Evolutionary conservation across 1,140 invertebrate genomes (phyloP).

Genomic region (Rhizoglyphus robini): DNA sequence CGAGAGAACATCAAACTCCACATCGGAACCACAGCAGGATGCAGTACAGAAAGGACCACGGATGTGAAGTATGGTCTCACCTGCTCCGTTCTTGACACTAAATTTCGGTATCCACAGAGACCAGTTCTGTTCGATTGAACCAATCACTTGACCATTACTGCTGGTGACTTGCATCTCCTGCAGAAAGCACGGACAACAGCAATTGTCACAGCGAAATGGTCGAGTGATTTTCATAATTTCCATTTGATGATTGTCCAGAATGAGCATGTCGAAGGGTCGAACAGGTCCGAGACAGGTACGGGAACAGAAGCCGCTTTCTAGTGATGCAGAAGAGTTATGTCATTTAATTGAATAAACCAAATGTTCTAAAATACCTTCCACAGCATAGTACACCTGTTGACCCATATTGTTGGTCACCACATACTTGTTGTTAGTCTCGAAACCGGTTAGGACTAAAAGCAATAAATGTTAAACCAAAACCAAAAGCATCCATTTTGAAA

Average conservation of each 20-base stretch:
- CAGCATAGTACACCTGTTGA: too few species aligned
- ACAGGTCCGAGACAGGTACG: conserved; percentile 59
- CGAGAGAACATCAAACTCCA: conserved; percentile 45
- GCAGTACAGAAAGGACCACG: conserved; percentile 68
- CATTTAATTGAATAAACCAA: not conserved
- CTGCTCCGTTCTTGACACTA: too few species aligned
- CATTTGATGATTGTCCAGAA: conserved; percentile 58
- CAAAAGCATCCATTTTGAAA: not conserved
- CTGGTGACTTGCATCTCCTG: conserved; percentile 54
- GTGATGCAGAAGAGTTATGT: not conserved
- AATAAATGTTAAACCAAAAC: not conserved
- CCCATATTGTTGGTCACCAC: too few species aligned
- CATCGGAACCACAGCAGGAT: conserved; percentile 62
- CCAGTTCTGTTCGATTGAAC: too few species aligned
- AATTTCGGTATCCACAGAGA: too few species aligned
- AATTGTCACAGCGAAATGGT: conserved; percentile 57
- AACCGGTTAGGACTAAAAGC: too few species aligned
- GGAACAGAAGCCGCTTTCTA: conserved; percentile 48
- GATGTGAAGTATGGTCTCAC: conserved; percentile 51
- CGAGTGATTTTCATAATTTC: conserved; percentile 55
- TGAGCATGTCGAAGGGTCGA: conserved; percentile 64
- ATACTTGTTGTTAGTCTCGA: too few species aligned
- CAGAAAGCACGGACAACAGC: conserved; percentile 63
- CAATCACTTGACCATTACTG: conserved; percentile 41
- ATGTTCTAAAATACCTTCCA: conserved; percentile 46